phyloP scores from a whole-genome alignment of 1,140 invertebrate genomes.

The Limonius californicus region DNA sequence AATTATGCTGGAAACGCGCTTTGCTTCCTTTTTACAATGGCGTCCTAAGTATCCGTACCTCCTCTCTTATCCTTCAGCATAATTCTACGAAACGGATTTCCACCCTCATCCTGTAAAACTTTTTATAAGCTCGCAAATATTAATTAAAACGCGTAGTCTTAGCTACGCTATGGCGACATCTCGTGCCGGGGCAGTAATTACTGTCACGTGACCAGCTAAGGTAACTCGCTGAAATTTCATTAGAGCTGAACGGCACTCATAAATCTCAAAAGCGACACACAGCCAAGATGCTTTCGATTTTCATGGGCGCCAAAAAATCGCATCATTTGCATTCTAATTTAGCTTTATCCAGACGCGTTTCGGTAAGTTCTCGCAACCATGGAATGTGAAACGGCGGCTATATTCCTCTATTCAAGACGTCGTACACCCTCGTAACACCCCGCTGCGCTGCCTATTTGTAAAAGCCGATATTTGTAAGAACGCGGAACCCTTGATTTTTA shows the following conservation, averaged over 20 bases:
- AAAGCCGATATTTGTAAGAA: constrained; percentile 19
- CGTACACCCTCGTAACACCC: constrained; percentile 20
- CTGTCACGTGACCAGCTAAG: constrained; percentile 34
- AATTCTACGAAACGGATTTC: constrained; percentile 20
- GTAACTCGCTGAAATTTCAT: constrained; percentile 33
- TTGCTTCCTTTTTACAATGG: constrained; percentile 14
- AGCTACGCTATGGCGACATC: constrained; percentile 23
- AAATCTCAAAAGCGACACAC: background rate
- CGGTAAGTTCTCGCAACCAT: background rate
- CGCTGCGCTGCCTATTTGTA: constrained; percentile 16
- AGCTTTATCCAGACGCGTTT: constrained; percentile 4
- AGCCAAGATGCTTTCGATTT: too few relatives aligned
- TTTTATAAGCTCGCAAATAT: constrained; percentile 33
- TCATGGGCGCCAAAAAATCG: constrained; percentile 14
- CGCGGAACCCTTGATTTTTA: constrained; percentile 26
- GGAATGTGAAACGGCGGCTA: background rate
- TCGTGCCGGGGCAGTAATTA: constrained; percentile 27
- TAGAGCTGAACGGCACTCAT: constrained; percentile 21
- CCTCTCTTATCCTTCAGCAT: constrained; percentile 3
- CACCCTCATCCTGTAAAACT: constrained; percentile 19
- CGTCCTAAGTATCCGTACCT: constrained; percentile 6
- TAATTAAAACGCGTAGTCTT: constrained; percentile 31
- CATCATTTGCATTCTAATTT: constrained; percentile 27
- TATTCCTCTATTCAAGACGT: constrained; percentile 19
- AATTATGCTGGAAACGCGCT: constrained; percentile 18